Conservation (phyloP, 2,113 vertebrate species). For the Puntigrus tetrazona region DNA sequence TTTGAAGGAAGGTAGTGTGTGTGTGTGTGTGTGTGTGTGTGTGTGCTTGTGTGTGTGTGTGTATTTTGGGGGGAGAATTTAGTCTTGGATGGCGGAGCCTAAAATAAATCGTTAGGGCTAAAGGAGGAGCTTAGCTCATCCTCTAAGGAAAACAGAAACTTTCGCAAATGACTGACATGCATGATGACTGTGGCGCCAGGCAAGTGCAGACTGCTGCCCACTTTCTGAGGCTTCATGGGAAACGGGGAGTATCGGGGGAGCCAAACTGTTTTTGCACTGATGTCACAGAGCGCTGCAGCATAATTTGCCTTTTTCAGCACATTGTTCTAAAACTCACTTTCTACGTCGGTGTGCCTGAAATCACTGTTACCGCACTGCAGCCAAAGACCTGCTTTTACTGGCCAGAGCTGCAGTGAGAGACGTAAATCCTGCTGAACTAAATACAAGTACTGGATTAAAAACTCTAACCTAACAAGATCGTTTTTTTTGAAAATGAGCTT, state of each 20-base stretch:
- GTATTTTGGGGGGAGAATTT: constrained; percentile 48
- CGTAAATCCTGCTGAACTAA: not conserved
- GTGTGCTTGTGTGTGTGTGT: constrained; percentile 39
- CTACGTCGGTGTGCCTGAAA: constrained; percentile 59
- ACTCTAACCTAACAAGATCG: not conserved
- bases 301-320: constrained; percentile 82
- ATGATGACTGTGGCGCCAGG: constrained; percentile 88
- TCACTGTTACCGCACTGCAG: constrained; percentile 19
- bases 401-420: not conserved
- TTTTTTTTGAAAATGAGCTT: too few species aligned
- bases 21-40: constrained; percentile 31
- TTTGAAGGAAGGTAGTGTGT: constrained; percentile 78
- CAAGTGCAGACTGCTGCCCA: constrained; percentile 80
- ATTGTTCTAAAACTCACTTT: constrained; percentile 73
- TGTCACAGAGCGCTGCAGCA: constrained; percentile 75
- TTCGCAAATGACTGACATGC: constrained; percentile 85
- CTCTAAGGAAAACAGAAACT: constrained; percentile 89
- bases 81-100: constrained; percentile 77
- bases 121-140: constrained; percentile 89
- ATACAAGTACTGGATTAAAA: not conserved
- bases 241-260: constrained; percentile 77
- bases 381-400: constrained; percentile 25
- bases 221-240: constrained; percentile 86
- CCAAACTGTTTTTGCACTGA: constrained; percentile 78
- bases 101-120: constrained; percentile 91